Base-by-base conservation (phyloP, 2,888 invertebrate species). In the Parelbella ahira region DNA sequence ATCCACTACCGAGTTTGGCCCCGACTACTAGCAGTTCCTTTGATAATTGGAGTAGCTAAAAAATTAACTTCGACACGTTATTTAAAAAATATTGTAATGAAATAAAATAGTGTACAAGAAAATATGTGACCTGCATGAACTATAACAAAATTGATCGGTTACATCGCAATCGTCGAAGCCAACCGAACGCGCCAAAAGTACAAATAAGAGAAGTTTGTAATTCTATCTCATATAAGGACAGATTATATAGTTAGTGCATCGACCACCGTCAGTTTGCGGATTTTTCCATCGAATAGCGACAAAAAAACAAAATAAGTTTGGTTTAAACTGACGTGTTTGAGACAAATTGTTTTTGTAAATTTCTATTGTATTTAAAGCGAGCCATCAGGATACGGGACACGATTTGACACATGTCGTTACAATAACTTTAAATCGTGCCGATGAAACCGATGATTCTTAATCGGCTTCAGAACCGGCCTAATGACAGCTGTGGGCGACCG, bases 371-470 rank as follows among this genome's bases (percentile, higher is more conserved):
- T 39, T 39, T 24, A 39, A 30, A 38, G 30, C 18, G 18, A 8
- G 11, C 32, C 13, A 32, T 39, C 24, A 19, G 39, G 12, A 39
- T 24, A 39, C 39, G 8, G 8, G 12, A 19, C 39, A 39, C 39
- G 39, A 32, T 25, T 32, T 39, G 30, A 38, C 38, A 38, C 29
- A 38, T 38, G 30, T 38, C 38, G 30, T 38, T 30, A 30, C 37
- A 37, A 30, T 38, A 37, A 37, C 38, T 38, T 18, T 38, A 29
- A 38, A 38, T 38, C 23, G 30, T 23, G 29, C 21, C 8, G 13
- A 10, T 0, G 30, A 10, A 29, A 15, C 21, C 23, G 15, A 23
- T 15, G 37, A 5, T 37, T 37, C 20, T 9, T 28, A 37, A 37
- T 37, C 20, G 28, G 28, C 21, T 7, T 2, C 11, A n/a, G n/a